Evolutionary conservation across 1,140 invertebrate species (phyloP).

Genomic region (Periplaneta americana): DNA sequence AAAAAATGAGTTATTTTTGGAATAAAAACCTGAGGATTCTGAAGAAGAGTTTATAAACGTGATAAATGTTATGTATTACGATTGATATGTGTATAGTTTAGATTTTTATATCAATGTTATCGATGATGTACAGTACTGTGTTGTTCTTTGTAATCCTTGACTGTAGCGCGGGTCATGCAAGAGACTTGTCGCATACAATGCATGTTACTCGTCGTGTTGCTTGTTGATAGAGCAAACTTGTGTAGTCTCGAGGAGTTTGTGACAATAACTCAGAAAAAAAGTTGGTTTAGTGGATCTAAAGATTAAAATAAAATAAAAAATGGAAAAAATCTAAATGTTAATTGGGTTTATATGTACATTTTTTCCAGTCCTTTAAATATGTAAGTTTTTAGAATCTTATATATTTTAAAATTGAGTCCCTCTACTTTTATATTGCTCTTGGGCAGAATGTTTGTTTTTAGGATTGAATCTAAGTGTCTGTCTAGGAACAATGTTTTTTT

Average conservation of each 20-base stretch:
- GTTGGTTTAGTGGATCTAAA: neutral
- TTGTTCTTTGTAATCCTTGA: neutral
- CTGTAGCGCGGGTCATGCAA: neutral
- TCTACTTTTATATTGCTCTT: neutral
- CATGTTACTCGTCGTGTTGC: neutral
- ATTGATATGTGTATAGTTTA: neutral
- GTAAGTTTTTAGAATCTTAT: neutral
- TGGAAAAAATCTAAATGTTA: neutral
- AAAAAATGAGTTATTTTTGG: neutral
- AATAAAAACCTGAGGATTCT: neutral
- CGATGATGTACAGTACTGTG: neutral
- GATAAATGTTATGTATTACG: neutral
- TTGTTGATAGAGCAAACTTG: neutral
- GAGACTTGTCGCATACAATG: neutral
- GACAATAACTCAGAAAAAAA: neutral
- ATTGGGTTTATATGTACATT: neutral
- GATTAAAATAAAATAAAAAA: neutral
- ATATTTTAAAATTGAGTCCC: neutral
- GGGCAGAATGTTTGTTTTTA: neutral
- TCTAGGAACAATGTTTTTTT: neutral
- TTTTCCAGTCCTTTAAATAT: neutral
- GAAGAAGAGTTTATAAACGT: neutral
- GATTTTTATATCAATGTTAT: neutral
- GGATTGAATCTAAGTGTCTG: neutral
- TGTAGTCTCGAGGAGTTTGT: neutral